These are phyloP conservation scores for Megaceryle alcyon DNA, from an alignment of 2,797 vertebrate genomes.

Conservation along the genomic window DNA sequence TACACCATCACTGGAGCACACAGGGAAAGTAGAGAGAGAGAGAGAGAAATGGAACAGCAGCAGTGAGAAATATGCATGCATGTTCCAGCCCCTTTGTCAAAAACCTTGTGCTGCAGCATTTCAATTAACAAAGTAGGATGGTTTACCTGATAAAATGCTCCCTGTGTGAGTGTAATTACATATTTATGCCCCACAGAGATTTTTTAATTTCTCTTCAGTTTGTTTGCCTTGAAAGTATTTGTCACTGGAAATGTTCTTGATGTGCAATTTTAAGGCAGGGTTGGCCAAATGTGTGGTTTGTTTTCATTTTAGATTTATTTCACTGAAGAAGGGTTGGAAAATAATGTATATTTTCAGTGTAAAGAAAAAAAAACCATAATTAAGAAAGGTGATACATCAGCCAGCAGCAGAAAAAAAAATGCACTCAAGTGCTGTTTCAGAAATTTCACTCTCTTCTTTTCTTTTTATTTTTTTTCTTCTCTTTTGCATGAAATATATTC, in stretches of 20 bases:
- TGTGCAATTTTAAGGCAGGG: conserved; percentile 79
- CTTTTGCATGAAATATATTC: conserved; percentile 6
- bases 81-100: conserved; percentile 78
- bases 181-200: conserved; percentile 88
- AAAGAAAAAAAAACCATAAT: conserved; percentile 7
- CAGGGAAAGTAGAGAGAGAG: neutral
- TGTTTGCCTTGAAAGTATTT: conserved; percentile 87
- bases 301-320: conserved; percentile 80
- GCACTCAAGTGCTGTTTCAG: conserved; percentile 51
- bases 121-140: conserved; percentile 88
- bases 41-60: conserved; percentile 52
- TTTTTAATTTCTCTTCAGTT: conserved; percentile 88
- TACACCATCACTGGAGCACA: conserved; percentile 45
- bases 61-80: conserved; percentile 51
- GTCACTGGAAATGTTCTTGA: conserved; percentile 82
- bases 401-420: neutral
- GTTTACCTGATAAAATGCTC: conserved; percentile 89
- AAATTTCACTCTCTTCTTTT: neutral
- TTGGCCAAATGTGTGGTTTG: conserved; percentile 72
- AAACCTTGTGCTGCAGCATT: conserved; percentile 79
- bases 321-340: conserved; percentile 66
- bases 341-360: conserved; percentile 53
- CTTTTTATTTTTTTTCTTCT: neutral
- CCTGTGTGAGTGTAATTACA: conserved; percentile 88
- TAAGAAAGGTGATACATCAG: conserved; percentile 63